A percentile compares a stretch with the other conserved stretches of the same genome.
These are phyloP conservation scores for Enteromius treurensis DNA, from an alignment of 2,797 vertebrate genomes.

Conservation along the genomic window DNA sequence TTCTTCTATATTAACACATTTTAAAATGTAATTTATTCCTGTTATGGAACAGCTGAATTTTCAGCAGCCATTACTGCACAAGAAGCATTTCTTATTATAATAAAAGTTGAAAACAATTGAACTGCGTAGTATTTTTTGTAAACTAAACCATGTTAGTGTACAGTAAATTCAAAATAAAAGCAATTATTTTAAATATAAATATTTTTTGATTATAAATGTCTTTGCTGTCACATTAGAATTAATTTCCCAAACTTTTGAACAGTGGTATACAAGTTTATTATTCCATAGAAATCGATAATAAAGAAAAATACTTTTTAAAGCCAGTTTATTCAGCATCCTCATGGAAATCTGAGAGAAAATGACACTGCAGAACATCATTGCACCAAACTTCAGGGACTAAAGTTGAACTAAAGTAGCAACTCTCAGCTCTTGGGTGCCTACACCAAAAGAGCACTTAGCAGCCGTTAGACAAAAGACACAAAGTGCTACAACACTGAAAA, in stretches of 20 bases:
- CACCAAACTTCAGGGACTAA: not conserved
- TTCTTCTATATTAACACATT: not conserved
- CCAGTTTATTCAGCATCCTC: not conserved
- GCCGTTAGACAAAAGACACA: not conserved
- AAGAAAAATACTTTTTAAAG: not conserved
- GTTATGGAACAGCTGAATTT: not conserved
- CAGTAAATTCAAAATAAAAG: not conserved
- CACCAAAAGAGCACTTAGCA: slow-evolving; percentile 31
- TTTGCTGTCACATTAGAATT: too few relatives aligned
- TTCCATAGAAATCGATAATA: not conserved
- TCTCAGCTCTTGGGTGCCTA: slow-evolving; percentile 1
- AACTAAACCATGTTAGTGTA: too few relatives aligned
- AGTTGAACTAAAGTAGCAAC: slow-evolving; percentile 9
- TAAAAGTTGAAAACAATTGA: not conserved
- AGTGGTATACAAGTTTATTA: not conserved
- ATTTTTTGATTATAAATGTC: too few relatives aligned
- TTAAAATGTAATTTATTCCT: not conserved
- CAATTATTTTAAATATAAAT: not conserved
- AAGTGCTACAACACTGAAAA: slow-evolving; percentile 34
- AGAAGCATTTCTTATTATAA: not conserved
- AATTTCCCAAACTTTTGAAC: not conserved
- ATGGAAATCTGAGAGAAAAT: not conserved
- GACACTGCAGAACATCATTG: not conserved
- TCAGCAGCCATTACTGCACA: not conserved
- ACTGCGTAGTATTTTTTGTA: not conserved